Conservation (phyloP, 2,797 vertebrate genomes). For the Denticeps clupeoides region DNA sequence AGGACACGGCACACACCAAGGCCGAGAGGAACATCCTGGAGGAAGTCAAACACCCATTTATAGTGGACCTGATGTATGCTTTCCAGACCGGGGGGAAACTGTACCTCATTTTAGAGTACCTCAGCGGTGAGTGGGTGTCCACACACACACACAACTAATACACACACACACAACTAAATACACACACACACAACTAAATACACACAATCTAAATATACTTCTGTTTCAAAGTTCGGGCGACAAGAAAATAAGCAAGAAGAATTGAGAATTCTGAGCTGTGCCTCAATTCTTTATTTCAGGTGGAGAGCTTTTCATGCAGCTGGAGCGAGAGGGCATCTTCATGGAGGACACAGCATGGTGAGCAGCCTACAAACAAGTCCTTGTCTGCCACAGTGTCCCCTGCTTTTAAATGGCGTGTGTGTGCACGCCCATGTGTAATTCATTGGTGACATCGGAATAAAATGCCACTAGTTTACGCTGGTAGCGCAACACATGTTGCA, state of each 20-base stretch:
- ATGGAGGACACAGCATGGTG: slow-evolving; percentile 87
- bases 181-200: not conserved
- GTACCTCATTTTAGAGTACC: slow-evolving; percentile 89
- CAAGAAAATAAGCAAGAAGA: too few species aligned
- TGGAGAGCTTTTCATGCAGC: slow-evolving; percentile 83
- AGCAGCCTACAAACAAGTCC: too few species aligned
- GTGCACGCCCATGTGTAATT: too few species aligned
- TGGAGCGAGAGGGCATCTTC: slow-evolving; percentile 88
- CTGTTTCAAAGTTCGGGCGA: too few species aligned
- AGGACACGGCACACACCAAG: slow-evolving; percentile 80
- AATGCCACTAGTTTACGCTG: too few species aligned
- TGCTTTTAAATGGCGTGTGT: too few species aligned
- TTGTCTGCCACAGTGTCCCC: too few species aligned
- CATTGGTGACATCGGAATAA: too few species aligned
- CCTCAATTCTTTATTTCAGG: slow-evolving; percentile 46
- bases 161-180: too few species aligned
- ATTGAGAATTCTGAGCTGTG: not conserved
- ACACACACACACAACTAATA: not conserved
- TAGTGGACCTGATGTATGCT: slow-evolving; percentile 85
- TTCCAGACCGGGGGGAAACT: slow-evolving; percentile 89
- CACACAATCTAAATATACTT: not conserved
- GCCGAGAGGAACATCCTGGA: slow-evolving; percentile 85
- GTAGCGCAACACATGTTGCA: too few species aligned
- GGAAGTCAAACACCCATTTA: slow-evolving; percentile 83
- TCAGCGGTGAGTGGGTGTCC: slow-evolving; percentile 78